Conservation (phyloP, 1,140 invertebrate genomes). For the Euura saliciscinereae region DNA sequence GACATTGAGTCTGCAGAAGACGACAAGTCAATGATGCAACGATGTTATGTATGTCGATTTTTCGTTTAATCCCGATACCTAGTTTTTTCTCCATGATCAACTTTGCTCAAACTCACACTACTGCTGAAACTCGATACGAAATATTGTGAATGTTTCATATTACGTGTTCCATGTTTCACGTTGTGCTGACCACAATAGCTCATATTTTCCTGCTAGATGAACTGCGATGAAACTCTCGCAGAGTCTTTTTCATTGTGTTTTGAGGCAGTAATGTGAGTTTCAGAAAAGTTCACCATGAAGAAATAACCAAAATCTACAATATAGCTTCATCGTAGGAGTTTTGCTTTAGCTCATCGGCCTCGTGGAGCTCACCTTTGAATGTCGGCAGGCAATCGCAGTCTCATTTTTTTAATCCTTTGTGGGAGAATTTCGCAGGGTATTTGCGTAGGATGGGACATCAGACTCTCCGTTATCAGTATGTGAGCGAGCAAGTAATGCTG, state of each 20-base stretch:
- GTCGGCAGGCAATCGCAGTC: conserved; percentile 28
- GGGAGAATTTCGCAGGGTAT: conserved; percentile 37
- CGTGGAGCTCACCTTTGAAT: conserved; percentile 30
- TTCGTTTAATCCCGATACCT: no score
- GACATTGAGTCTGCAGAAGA: conserved; percentile 30
- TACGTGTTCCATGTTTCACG: no score
- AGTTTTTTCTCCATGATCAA: no score
- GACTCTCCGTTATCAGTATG: conserved; percentile 41
- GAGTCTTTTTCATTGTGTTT: conserved; percentile 1
- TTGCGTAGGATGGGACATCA: conserved; percentile 31
- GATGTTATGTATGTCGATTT: background rate
- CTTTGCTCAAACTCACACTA: background rate
- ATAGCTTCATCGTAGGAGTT: background rate
- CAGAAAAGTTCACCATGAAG: background rate
- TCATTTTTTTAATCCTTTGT: conserved; percentile 30
- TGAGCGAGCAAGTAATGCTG: conserved; percentile 48
- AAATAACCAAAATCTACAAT: background rate
- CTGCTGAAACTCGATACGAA: background rate
- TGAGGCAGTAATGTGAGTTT: background rate
- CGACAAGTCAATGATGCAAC: background rate
- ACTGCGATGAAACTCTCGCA: background rate
- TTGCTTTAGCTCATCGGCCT: no score
- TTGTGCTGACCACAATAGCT: no score
- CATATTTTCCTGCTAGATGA: background rate
- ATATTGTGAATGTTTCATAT: no score